Evolutionary conservation across 2,113 vertebrate genomes (phyloP).

Genomic region (Lophochroa leadbeateri): DNA sequence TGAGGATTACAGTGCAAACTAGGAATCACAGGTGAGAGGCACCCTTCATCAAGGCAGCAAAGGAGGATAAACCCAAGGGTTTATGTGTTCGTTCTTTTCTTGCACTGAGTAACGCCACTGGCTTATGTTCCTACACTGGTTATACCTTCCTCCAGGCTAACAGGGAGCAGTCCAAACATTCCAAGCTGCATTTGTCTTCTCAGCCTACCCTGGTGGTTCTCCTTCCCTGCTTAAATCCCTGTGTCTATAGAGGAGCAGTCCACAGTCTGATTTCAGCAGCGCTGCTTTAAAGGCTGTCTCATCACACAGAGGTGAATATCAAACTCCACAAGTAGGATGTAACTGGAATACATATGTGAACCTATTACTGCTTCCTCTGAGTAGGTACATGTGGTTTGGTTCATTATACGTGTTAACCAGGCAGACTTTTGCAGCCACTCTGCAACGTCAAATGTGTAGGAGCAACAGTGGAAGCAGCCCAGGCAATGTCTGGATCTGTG

Average conservation of each 20-base stretch:
- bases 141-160: neutral
- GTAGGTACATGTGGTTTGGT: fast-evolving
- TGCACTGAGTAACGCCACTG: neutral
- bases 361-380: neutral
- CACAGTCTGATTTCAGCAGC: neutral
- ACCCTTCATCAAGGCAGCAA: neutral
- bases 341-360: neutral
- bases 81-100: neutral
- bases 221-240: neutral
- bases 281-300: neutral
- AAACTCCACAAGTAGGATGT: neutral
- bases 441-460: neutral
- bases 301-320: neutral
- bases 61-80: neutral
- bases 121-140: neutral
- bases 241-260: neutral
- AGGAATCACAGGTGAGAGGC: neutral
- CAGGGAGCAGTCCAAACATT: neutral
- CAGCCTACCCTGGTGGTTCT: neutral
- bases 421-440: neutral
- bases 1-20: neutral
- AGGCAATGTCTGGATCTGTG: neutral
- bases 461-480: neutral
- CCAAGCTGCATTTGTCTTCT: neutral
- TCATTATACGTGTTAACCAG: neutral